phyloP scores from a whole-genome alignment of 2,797 vertebrate species.

The Ficedula albicollis region DNA sequence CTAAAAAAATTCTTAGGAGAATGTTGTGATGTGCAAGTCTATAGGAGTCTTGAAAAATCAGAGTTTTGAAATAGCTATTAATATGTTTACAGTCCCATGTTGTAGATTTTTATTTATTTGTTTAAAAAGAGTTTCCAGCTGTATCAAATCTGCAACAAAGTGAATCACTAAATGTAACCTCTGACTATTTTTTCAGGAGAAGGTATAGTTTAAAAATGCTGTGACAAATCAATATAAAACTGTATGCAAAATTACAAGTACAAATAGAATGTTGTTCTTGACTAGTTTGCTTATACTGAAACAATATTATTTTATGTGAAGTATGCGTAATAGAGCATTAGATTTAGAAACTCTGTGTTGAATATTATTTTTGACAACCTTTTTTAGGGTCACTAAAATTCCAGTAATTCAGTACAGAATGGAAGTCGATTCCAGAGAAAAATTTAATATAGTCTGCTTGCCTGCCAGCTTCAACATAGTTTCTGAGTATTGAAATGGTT shows the following conservation, averaged over 20 bases:
- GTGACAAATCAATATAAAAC: constrained; percentile 71
- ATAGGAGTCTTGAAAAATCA: background rate
- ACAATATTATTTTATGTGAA: constrained; percentile 79
- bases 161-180: constrained; percentile 16
- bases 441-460: constrained; percentile 85
- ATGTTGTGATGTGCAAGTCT: background rate
- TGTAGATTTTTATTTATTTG: background rate
- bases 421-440: constrained; percentile 83
- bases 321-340: constrained; percentile 78
- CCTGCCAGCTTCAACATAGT: constrained; percentile 82
- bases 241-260: constrained; percentile 63
- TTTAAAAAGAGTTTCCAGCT: background rate
- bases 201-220: constrained; percentile 49
- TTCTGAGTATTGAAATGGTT: constrained; percentile 81
- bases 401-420: constrained; percentile 86
- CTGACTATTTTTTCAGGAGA: constrained; percentile 31
- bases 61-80: constrained; percentile 1
- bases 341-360: constrained; percentile 75
- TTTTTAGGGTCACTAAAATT: constrained; percentile 87
- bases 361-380: constrained; percentile 85
- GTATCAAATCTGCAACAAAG: constrained; percentile 18
- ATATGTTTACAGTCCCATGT: background rate
- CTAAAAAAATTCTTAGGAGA: background rate
- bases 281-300: constrained; percentile 75
- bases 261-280: constrained; percentile 74